phyloP scores from a whole-genome alignment of 1,140 invertebrate genomes.

The Lepidostoma basale region DNA sequence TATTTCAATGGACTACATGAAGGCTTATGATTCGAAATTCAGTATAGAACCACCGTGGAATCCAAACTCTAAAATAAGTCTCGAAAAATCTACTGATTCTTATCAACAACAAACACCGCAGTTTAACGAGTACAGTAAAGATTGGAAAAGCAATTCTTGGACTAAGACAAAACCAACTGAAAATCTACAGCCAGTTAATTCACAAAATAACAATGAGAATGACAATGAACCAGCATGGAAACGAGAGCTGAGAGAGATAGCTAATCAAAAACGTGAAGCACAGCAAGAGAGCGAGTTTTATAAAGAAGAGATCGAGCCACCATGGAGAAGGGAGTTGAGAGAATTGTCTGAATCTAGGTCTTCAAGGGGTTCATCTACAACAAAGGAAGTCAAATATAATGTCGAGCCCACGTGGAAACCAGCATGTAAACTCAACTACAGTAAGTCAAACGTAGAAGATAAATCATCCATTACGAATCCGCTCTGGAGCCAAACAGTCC shows the following conservation, averaged over 20 bases:
- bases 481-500: constrained; percentile 59
- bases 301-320: constrained; percentile 51
- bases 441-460: constrained; percentile 7
- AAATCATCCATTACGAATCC: constrained; percentile 36
- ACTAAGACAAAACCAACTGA: constrained; percentile 15
- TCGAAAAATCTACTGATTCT: background rate
- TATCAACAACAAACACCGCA: background rate
- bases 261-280: constrained; percentile 37
- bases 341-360: constrained; percentile 50
- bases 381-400: background rate
- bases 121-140: constrained; percentile 16
- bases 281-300: constrained; percentile 29
- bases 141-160: constrained; percentile 39
- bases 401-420: constrained; percentile 3
- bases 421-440: constrained; percentile 7
- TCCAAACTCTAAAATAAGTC: background rate
- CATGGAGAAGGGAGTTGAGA: constrained; percentile 58
- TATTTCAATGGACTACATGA: background rate
- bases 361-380: background rate
- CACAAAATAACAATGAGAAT: constrained; percentile 5
- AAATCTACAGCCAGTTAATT: constrained; percentile 19
- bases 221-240: constrained; percentile 43
- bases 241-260: constrained; percentile 41
- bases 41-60: background rate
- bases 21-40: background rate